Evolutionary conservation across 1,140 invertebrate genomes (phyloP).

Genomic region (Zelostemma sp.): DNA sequence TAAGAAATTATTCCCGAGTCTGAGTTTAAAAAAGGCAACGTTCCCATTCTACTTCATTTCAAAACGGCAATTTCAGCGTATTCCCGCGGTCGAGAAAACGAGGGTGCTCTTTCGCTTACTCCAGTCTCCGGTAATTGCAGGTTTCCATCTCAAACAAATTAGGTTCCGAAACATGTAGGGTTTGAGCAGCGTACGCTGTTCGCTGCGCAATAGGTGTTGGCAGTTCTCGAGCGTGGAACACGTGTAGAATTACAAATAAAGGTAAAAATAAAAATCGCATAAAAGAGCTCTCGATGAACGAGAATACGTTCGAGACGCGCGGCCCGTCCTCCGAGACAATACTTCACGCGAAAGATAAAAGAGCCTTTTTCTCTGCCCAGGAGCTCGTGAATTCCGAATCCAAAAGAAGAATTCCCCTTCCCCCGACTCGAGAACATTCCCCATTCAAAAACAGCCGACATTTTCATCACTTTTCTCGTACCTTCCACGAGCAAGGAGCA

Average conservation of each 20-base stretch:
- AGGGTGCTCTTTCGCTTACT: conserved; percentile 30
- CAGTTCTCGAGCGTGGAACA: conserved; percentile 17
- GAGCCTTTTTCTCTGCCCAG: too few relatives aligned
- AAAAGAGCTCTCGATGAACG: conserved; percentile 2
- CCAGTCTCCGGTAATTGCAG: conserved; percentile 34
- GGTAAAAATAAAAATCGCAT: conserved; percentile 19
- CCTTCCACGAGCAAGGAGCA: too few relatives aligned
- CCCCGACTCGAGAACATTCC: too few relatives aligned
- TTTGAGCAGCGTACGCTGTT: conserved; percentile 25
- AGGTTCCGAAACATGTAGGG: conserved; percentile 40
- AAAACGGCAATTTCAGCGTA: neutral
- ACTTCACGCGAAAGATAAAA: neutral
- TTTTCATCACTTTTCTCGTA: too few relatives aligned
- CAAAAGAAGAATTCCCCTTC: too few relatives aligned
- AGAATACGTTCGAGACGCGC: neutral
- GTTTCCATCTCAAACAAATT: conserved; percentile 43
- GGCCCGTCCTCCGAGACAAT: neutral
- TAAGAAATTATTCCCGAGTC: too few relatives aligned
- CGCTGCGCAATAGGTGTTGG: conserved; percentile 38
- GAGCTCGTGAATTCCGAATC: too few relatives aligned
- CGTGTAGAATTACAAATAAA: conserved; percentile 14
- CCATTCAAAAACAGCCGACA: too few relatives aligned
- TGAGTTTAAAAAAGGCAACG: too few relatives aligned
- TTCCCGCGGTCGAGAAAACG: neutral
- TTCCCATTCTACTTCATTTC: too few relatives aligned